Conservation (phyloP, 2,888 invertebrate species). For the Chloroclystis v-ata region DNA sequence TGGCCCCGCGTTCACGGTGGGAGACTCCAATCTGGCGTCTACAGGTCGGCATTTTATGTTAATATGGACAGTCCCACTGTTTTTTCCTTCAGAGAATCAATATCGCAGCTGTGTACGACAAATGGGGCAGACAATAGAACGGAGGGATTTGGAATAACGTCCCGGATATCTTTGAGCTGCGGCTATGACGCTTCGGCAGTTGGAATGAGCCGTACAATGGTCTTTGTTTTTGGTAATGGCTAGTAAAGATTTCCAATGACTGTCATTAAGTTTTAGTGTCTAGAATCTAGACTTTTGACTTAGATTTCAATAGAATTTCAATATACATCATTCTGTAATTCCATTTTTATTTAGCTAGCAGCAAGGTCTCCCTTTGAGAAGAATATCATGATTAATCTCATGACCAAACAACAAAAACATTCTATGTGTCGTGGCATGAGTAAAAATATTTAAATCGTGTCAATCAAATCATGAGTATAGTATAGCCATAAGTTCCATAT, state of each 20-base stretch:
- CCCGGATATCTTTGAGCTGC: constrained; percentile 22
- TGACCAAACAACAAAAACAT: too few species aligned
- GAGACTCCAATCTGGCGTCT: constrained; percentile 38
- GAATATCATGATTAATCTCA: too few species aligned
- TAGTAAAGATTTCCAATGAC: not conserved
- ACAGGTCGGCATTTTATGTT: constrained; percentile 19
- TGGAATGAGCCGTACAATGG: not conserved
- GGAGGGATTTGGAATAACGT: constrained; percentile 8
- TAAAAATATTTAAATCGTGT: too few species aligned
- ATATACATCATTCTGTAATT: too few species aligned
- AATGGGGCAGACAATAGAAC: constrained; percentile 29
- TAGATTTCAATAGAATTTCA: too few species aligned
- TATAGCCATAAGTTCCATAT: too few species aligned
- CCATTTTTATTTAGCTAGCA: too few species aligned
- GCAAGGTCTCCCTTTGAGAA: too few species aligned
- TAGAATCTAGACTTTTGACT: too few species aligned
- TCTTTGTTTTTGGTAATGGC: constrained; percentile 1
- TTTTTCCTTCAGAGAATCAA: constrained; percentile 29
- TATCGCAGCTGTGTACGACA: constrained; percentile 36
- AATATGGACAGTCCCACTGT: constrained; percentile 15
- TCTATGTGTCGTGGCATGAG: too few species aligned
- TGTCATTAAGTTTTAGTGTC: too few species aligned
- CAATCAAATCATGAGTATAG: too few species aligned
- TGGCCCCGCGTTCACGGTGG: constrained; percentile 38
- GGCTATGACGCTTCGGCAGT: constrained; percentile 2